Percentiles rank a stretch among this genome's conserved stretches.
Evolutionary conservation across 2,113 vertebrate genomes (phyloP).

Genomic region (Erythrocercus mccallii): DNA sequence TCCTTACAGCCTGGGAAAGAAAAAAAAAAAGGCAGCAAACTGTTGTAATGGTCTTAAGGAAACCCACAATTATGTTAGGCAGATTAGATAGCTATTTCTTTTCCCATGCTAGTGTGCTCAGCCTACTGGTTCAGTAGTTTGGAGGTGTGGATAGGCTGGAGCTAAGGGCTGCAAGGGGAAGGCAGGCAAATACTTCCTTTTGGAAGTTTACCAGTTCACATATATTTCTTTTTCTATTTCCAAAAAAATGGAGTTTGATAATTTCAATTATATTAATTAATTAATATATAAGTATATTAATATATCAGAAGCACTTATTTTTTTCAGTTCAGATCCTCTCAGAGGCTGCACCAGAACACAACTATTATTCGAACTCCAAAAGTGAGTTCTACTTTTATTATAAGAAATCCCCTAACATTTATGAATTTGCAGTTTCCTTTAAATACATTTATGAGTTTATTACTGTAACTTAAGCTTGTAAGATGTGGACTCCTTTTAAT

Average conservation of each 20-base stretch:
- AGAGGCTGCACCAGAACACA: background rate
- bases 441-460: background rate
- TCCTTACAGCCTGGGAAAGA: background rate
- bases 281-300: background rate
- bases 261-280: background rate
- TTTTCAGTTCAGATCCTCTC: background rate
- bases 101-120: background rate
- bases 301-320: background rate
- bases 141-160: background rate
- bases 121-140: background rate
- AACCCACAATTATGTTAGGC: fast-evolving
- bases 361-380: background rate
- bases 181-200: background rate
- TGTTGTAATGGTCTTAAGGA: background rate
- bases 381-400: background rate
- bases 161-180: background rate
- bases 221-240: background rate
- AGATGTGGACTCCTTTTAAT: background rate
- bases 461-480: background rate
- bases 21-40: background rate
- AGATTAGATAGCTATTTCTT: background rate
- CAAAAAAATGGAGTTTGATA: background rate
- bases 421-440: background rate
- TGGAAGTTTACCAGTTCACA: background rate
- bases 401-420: background rate